Evolutionary conservation across 2,888 invertebrate genomes (phyloP).

Genomic region (Drosophila mimica): DNA sequence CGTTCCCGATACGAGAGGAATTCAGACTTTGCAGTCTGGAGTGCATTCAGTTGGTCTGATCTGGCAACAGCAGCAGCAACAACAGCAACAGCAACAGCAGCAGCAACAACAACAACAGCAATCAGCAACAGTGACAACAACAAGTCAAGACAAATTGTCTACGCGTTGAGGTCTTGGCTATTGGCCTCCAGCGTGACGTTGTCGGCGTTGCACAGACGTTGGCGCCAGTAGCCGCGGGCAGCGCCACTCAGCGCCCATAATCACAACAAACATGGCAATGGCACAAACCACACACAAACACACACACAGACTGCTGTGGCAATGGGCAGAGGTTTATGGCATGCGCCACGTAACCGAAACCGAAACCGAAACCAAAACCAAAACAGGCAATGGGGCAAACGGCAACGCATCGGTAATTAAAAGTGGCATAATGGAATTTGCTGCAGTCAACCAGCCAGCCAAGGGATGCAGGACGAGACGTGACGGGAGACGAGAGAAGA

Average conservation of each 20-base stretch:
- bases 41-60: constrained; percentile 56
- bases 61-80: constrained; percentile 13
- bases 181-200: constrained; percentile 76
- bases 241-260: constrained; percentile 69
- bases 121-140: constrained; percentile 13
- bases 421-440: constrained; percentile 66
- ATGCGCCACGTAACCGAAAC: constrained; percentile 73
- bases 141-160: constrained; percentile 77
- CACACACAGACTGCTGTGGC: constrained; percentile 27
- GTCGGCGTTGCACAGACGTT: constrained; percentile 57
- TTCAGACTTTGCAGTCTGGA: constrained; percentile 9
- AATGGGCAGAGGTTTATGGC: constrained; percentile 66
- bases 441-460: constrained; percentile 34
- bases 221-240: constrained; percentile 66
- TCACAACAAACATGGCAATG: constrained; percentile 59
- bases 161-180: constrained; percentile 79
- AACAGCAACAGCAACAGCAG: constrained; percentile 4
- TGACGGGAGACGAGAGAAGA: neutral
- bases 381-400: constrained; percentile 47
- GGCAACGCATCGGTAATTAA: constrained; percentile 68
- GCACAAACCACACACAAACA: constrained; percentile 52
- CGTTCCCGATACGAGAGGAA: constrained; percentile 43
- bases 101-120: constrained; percentile 6
- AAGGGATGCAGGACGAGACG: neutral
- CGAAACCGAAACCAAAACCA: constrained; percentile 59